Conservation (phyloP, 2,113 vertebrate species). For the Bos javanicus region DNA sequence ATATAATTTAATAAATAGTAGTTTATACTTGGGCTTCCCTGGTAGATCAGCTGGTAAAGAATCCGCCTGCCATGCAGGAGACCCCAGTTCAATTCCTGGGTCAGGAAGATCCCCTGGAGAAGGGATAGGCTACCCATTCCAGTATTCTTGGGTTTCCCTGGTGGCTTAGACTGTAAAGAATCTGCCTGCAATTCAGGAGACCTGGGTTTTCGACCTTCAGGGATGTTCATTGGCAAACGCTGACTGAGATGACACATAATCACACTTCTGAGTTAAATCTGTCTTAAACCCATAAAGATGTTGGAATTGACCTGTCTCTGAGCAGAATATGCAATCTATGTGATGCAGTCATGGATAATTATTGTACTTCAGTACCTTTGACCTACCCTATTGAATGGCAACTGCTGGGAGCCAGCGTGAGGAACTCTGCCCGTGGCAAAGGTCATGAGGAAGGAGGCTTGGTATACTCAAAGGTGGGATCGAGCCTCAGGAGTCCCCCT, state of each 20-base stretch:
- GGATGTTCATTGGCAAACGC: background rate
- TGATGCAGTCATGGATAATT: background rate
- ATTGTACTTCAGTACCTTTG: background rate
- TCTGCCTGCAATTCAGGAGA: background rate
- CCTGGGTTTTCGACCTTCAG: background rate
- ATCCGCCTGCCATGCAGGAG: background rate
- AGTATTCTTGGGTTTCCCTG: background rate
- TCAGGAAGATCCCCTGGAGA: background rate
- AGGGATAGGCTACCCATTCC: background rate
- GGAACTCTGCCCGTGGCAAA: too few species aligned
- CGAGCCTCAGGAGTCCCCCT: too few species aligned
- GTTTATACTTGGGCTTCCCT: background rate
- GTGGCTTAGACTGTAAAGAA: background rate
- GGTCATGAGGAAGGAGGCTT: too few species aligned
- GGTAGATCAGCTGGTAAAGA: background rate
- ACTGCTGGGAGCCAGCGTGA: too few species aligned
- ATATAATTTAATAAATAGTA: background rate
- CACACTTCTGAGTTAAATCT: background rate
- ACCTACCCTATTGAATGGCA: background rate
- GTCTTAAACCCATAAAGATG: background rate
- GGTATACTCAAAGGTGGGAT: too few species aligned
- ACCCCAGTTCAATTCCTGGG: background rate
- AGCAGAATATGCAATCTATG: background rate
- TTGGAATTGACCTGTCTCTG: background rate
- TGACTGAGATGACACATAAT: too few species aligned